Base-by-base conservation (phyloP, 1,140 invertebrate genomes). In the Drosophila truncata region DNA sequence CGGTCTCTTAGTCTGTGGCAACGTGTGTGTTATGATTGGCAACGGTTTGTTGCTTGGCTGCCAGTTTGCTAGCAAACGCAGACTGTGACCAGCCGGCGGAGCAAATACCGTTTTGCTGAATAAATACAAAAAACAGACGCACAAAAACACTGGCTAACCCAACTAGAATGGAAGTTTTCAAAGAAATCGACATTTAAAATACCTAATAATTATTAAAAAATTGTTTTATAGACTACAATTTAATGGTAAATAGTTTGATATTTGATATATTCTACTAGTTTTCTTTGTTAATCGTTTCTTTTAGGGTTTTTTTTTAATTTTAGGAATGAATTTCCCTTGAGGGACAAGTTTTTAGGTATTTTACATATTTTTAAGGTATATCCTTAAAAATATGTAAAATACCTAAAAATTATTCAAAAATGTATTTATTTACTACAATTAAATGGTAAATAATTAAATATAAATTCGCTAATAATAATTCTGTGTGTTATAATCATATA, bases 1-100 rank as follows among this genome's bases (percentile, higher is more conserved):
- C 29, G 29, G 37, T 9, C 23, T 65, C 33, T 47, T 44, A n/a
- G n/a, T n/a, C n/a, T 63, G 67, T 63, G 67, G 79, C 82, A 86
- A 83, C 81, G 82, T 83, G 82, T 85, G 82, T 73, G 83, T 80
- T 88, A 87, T 88, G 83, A 87, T 87, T 87, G 83, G 84, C 84
- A 87, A 86, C 79, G 75, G 63, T 60, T 78, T 72, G 69, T 60
- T 80, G 63, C 63, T 52, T 54, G 52, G 50, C 70, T 60, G 47
- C 52, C 47, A 52, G 52, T 42, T 64, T 41, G 52, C 52, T 14
- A 16, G 33, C 25, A 64, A 54, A 41, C 55, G 52, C 59, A 63
- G 78, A 82, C 73, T 78, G 52, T 70, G 70, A 59, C 72, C 75
- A 69, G 64, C 46, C 73, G 78, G 73, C 78, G 82, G 72, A 74